phyloP scores from a whole-genome alignment of 1,140 invertebrate species.

The Piezodorus guildinii region DNA sequence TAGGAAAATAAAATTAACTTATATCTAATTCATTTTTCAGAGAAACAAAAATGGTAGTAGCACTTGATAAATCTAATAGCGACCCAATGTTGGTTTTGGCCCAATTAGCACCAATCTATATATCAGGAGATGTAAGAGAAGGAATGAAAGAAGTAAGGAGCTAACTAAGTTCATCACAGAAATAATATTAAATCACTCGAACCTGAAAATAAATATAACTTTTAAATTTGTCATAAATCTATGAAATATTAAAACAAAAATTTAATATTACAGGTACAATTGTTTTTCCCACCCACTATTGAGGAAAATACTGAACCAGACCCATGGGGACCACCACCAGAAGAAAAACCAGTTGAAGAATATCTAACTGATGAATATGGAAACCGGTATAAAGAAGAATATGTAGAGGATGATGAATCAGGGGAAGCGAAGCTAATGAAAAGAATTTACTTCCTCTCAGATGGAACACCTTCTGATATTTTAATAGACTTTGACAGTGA shows the following conservation, averaged over 20 bases:
- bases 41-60: conserved; percentile 28
- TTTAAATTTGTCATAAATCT: neutral
- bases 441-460: neutral
- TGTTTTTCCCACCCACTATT: conserved; percentile 27
- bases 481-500: neutral
- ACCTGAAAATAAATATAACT: neutral
- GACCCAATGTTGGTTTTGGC: conserved; percentile 30
- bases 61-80: conserved; percentile 27
- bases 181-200: neutral
- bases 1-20: too few relatives aligned
- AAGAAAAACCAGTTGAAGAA: neutral
- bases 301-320: conserved; percentile 19
- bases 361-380: conserved; percentile 14
- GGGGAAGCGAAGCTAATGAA: conserved; percentile 4
- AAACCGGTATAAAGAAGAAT: conserved; percentile 17
- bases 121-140: conserved; percentile 27
- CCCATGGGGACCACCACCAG: conserved; percentile 17
- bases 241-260: neutral
- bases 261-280: conserved; percentile 16
- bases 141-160: conserved; percentile 27
- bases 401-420: conserved; percentile 4
- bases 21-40: conserved; percentile 19
- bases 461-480: neutral
- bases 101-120: conserved; percentile 29
- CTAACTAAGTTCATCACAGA: neutral